Evolutionary conservation across 2,888 invertebrate species (phyloP).

Genomic region (Agrilus biguttatus): DNA sequence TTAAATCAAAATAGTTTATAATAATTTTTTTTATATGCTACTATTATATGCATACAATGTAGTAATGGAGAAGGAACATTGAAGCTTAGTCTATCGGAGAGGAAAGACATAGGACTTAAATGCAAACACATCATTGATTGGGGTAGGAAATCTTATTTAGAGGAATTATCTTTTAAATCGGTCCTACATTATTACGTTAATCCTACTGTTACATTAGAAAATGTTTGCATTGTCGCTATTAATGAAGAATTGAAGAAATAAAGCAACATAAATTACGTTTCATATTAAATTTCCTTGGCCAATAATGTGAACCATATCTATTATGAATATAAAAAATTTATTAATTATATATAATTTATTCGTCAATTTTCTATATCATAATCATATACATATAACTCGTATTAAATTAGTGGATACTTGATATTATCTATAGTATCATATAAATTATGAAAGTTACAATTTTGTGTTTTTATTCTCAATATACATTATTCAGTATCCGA

Average conservation of each 20-base stretch:
- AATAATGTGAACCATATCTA: too few species aligned
- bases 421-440: too few species aligned
- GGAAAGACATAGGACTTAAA: slow-evolving; percentile 50
- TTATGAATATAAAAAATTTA: too few species aligned
- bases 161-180: slow-evolving; percentile 42
- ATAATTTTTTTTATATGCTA: not conserved
- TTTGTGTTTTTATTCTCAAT: too few species aligned
- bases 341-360: too few species aligned
- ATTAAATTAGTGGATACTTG: too few species aligned
- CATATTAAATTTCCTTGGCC: not conserved
- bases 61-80: slow-evolving; percentile 20
- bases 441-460: too few species aligned
- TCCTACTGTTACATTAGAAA: slow-evolving; percentile 54
- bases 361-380: too few species aligned
- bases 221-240: slow-evolving; percentile 58
- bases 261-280: slow-evolving; percentile 1
- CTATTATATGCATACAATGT: not conserved
- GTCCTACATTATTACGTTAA: slow-evolving; percentile 52
- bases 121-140: slow-evolving; percentile 68
- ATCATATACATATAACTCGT: too few species aligned
- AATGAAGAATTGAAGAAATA: slow-evolving; percentile 13
- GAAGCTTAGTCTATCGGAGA: slow-evolving; percentile 31
- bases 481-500: slow-evolving; percentile 2
- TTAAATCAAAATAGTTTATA: slow-evolving; percentile 1
- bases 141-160: slow-evolving; percentile 52